phyloP scores from a whole-genome alignment of 1,140 invertebrate species.

The Halotydeus destructor region DNA sequence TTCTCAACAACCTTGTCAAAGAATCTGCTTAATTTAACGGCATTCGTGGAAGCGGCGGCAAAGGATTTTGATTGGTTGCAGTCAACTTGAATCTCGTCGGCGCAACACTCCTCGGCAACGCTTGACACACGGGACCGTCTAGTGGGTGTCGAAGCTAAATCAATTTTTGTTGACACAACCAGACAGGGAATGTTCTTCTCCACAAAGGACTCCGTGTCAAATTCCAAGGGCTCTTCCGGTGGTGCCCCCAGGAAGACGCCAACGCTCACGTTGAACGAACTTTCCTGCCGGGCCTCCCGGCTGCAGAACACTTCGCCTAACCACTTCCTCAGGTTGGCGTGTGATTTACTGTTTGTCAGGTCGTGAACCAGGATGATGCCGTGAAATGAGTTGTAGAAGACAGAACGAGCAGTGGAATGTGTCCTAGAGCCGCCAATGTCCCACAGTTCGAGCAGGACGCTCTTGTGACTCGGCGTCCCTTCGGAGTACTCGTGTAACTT shows the following conservation, averaged over 20 bases:
- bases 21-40: slow-evolving; percentile 74
- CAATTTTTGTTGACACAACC: slow-evolving; percentile 76
- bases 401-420: slow-evolving; percentile 68
- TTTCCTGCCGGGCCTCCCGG: too few species aligned
- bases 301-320: slow-evolving; percentile 63
- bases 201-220: slow-evolving; percentile 76
- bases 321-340: slow-evolving; percentile 81
- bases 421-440: slow-evolving; percentile 82
- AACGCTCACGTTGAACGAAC: too few species aligned
- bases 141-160: slow-evolving; percentile 31
- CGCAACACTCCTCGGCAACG: slow-evolving; percentile 72
- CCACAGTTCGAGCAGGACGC: slow-evolving; percentile 86
- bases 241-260: not conserved
- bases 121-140: slow-evolving; percentile 33
- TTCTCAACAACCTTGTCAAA: slow-evolving; percentile 79
- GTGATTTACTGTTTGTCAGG: slow-evolving; percentile 82
- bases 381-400: slow-evolving; percentile 81
- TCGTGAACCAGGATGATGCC: slow-evolving; percentile 90
- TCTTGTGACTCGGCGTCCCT: slow-evolving; percentile 64
- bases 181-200: slow-evolving; percentile 58
- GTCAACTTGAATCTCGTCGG: slow-evolving; percentile 77
- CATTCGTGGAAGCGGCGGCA: slow-evolving; percentile 71
- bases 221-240: slow-evolving; percentile 28
- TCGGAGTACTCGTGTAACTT: slow-evolving; percentile 88
- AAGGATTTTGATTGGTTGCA: slow-evolving; percentile 55